Conservation (phyloP, 2,113 vertebrate genomes). For the Oncorhynchus kisutch region DNA sequence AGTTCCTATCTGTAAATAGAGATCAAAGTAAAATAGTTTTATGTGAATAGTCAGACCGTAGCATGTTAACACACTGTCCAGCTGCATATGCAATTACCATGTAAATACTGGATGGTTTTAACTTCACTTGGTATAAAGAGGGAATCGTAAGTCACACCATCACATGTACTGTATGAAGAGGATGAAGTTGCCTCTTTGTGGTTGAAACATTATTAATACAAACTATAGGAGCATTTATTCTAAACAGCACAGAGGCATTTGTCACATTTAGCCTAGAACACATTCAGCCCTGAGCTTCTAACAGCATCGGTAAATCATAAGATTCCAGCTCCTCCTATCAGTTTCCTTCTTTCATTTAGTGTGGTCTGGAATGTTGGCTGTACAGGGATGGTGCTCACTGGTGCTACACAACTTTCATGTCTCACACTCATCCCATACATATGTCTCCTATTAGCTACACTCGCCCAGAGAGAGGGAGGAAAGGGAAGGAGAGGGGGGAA, state of each 20-base stretch:
- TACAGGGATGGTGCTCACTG: constrained; percentile 66
- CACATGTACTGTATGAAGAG: neutral
- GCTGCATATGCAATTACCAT: no score
- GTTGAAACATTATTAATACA: no score
- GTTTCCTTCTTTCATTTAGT: constrained; percentile 46
- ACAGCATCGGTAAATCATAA: constrained; percentile 58
- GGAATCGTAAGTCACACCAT: no score
- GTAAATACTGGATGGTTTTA: no score
- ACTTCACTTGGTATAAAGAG: no score
- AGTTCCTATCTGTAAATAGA: no score
- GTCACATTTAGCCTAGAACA: constrained; percentile 15
- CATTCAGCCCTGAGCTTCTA: constrained; percentile 49
- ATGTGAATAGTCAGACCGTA: no score
- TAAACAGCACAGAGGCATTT: no score
- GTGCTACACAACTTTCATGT: constrained; percentile 66
- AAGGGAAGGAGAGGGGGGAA: constrained; percentile 30
- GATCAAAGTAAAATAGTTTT: no score
- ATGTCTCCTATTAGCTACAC: constrained; percentile 77
- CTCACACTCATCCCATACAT: constrained; percentile 76
- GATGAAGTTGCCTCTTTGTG: constrained; percentile 10
- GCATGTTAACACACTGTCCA: no score
- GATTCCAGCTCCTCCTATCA: constrained; percentile 49
- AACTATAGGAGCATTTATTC: no score
- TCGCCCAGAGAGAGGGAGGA: constrained; percentile 54
- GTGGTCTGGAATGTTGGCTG: constrained; percentile 59